phyloP scores from a whole-genome alignment of 2,113 vertebrate genomes.

The Rhynchomys soricoides region DNA sequence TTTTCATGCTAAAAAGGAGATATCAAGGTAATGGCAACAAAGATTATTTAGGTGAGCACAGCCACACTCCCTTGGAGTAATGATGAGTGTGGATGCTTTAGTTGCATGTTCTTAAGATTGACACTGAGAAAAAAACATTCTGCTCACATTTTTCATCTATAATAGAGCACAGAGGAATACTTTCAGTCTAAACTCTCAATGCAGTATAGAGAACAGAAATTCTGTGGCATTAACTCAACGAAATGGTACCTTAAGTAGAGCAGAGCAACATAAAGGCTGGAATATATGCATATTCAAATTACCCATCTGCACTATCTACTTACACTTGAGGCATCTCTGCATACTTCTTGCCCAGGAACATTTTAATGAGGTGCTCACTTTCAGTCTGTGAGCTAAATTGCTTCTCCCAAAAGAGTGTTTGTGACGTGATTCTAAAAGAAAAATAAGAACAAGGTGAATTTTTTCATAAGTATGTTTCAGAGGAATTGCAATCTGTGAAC shows the following conservation, averaged over 20 bases:
- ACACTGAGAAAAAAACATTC: not conserved
- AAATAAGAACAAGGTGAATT: constrained; percentile 61
- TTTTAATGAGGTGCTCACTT: constrained; percentile 73
- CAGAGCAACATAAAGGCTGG: constrained; percentile 66
- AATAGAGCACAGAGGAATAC: constrained; percentile 60
- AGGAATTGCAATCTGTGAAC: not conserved
- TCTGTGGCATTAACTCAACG: constrained; percentile 63
- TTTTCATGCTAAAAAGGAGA: not conserved
- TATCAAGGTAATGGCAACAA: not conserved
- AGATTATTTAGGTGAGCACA: constrained; percentile 50
- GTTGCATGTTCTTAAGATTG: constrained; percentile 50
- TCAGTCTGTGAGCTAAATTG: constrained; percentile 73
- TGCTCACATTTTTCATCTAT: constrained; percentile 65
- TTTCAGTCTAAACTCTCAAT: constrained; percentile 55
- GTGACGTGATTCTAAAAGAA: constrained; percentile 60
- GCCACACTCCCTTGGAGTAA: constrained; percentile 26
- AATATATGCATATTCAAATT: constrained; percentile 81
- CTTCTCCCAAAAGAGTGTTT: constrained; percentile 64
- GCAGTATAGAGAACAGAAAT: constrained; percentile 27
- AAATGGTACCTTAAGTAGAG: constrained; percentile 72
- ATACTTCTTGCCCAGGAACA: constrained; percentile 70
- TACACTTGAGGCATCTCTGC: constrained; percentile 75
- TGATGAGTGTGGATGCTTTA: constrained; percentile 19
- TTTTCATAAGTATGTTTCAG: constrained; percentile 52
- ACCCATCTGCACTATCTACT: constrained; percentile 70